Percentiles rank a stretch among this genome's conserved stretches.
These are phyloP conservation scores for Peromyscus maniculatus DNA, from an alignment of 2,113 vertebrate species.

Conservation along the genomic window DNA sequence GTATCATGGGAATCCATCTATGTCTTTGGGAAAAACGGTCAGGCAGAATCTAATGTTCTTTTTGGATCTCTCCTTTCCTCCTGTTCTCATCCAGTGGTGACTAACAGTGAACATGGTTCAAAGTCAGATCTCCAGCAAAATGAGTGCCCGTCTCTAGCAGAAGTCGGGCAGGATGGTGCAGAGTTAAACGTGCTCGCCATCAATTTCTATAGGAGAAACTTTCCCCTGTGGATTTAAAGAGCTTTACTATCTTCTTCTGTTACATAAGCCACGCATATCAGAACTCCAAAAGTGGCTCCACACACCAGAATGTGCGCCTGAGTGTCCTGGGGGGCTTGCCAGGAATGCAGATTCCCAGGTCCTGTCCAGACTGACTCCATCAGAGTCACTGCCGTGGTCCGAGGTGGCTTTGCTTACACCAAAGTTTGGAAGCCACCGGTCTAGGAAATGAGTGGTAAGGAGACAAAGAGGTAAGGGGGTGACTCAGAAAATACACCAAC, in stretches of 20 bases:
- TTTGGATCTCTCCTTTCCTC: neutral
- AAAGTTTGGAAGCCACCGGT: neutral
- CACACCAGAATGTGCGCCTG: neutral
- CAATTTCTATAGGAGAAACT: neutral
- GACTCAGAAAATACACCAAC: neutral
- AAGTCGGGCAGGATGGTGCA: neutral
- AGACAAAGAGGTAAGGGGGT: neutral
- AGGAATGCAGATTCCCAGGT: neutral
- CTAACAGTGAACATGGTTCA: neutral
- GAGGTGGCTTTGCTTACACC: neutral
- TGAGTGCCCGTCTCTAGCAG: neutral
- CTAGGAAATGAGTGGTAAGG: neutral
- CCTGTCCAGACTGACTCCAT: too few relatives aligned
- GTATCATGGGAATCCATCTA: neutral
- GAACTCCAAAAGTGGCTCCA: neutral
- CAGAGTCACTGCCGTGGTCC: too few relatives aligned
- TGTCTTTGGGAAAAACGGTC: neutral
- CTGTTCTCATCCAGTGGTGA: neutral
- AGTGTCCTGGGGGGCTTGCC: too few relatives aligned
- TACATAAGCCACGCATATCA: neutral
- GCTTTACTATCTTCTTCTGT: neutral
- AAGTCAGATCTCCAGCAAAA: neutral
- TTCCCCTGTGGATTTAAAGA: neutral
- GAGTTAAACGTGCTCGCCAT: neutral
- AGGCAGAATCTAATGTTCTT: neutral